A percentile compares a stretch with the other conserved stretches of the same genome.
phyloP scores from a whole-genome alignment of 2,888 invertebrate species.

The Brachyptera putata region DNA sequence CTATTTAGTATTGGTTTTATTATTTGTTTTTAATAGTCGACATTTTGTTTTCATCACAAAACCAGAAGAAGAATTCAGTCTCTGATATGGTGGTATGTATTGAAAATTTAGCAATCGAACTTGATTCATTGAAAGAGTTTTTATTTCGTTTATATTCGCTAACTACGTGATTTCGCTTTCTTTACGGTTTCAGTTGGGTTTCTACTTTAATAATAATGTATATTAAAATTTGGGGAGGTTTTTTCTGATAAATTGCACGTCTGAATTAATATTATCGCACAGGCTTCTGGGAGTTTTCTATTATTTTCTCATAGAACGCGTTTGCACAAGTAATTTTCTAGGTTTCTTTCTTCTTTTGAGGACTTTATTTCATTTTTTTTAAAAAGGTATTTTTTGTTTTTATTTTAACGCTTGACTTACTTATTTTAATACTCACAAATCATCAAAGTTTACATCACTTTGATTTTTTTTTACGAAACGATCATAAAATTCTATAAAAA shows the following conservation, averaged over 20 bases:
- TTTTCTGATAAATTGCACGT: neutral
- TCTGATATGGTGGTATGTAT: too few species aligned
- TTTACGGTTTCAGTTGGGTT: too few species aligned
- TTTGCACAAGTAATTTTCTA: constrained; percentile 2
- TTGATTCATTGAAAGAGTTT: too few species aligned
- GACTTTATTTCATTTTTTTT: constrained; percentile 1
- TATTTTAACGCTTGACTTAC: neutral
- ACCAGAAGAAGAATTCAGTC: too few species aligned
- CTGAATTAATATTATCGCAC: neutral
- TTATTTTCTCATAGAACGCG: neutral
- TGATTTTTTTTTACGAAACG: neutral
- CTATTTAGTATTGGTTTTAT: too few species aligned
- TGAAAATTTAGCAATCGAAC: too few species aligned
- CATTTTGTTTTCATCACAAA: too few species aligned
- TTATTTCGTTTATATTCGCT: too few species aligned
- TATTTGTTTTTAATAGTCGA: too few species aligned
- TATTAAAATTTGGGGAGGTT: neutral
- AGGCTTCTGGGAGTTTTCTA: neutral
- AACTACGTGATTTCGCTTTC: too few species aligned
- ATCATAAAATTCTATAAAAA: constrained; percentile 7
- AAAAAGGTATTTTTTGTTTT: neutral
- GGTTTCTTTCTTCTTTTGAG: neutral
- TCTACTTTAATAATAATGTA: neutral
- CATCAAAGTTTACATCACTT: neutral
- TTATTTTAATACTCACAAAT: neutral